phyloP scores from a whole-genome alignment of 2,888 invertebrate genomes.

The Drosophila niveifrons region DNA sequence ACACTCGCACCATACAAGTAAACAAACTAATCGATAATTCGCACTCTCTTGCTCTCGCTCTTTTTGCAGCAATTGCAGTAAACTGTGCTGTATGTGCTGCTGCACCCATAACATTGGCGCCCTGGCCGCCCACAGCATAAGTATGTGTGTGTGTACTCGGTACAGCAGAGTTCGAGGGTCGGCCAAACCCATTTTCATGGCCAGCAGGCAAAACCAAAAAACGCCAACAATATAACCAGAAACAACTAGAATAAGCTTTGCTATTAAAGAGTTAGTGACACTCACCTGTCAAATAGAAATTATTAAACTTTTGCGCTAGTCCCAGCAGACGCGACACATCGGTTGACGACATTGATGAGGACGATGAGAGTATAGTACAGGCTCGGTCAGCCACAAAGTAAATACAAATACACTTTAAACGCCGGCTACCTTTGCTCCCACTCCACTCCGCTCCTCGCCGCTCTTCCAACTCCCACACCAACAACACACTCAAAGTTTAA shows the following conservation, averaged over 20 bases:
- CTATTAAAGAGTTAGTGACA: slow-evolving; percentile 86
- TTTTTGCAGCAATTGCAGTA: slow-evolving; percentile 51
- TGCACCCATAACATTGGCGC: slow-evolving; percentile 57
- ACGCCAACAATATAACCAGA: background rate
- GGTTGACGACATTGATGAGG: slow-evolving; percentile 82
- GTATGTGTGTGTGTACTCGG: slow-evolving; percentile 16
- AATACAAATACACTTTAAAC: slow-evolving; percentile 57
- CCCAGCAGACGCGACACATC: slow-evolving; percentile 89
- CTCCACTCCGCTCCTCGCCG: slow-evolving; percentile 25
- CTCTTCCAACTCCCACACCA: slow-evolving; percentile 22
- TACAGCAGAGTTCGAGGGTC: slow-evolving; percentile 27
- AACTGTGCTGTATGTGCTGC: slow-evolving; percentile 44
- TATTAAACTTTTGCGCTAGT: slow-evolving; percentile 94
- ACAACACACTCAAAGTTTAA: slow-evolving; percentile 22
- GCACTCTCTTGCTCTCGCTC: slow-evolving; percentile 48
- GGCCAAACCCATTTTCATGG: slow-evolving; percentile 64
- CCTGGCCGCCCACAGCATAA: slow-evolving; percentile 49
- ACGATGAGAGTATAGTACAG: slow-evolving; percentile 38
- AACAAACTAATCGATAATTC: slow-evolving; percentile 71
- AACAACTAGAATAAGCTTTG: slow-evolving; percentile 12
- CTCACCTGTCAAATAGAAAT: slow-evolving; percentile 94
- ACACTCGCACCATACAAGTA: slow-evolving; percentile 35
- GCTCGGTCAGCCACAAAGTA: slow-evolving; percentile 45
- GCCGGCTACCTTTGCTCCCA: slow-evolving; percentile 64
- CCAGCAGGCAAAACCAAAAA: slow-evolving; percentile 26